Evolutionary conservation across 2,888 invertebrate species (phyloP), one percentile per base, ranked within the genome.

Genomic region (Cylindroiulus punctatus): DNA sequence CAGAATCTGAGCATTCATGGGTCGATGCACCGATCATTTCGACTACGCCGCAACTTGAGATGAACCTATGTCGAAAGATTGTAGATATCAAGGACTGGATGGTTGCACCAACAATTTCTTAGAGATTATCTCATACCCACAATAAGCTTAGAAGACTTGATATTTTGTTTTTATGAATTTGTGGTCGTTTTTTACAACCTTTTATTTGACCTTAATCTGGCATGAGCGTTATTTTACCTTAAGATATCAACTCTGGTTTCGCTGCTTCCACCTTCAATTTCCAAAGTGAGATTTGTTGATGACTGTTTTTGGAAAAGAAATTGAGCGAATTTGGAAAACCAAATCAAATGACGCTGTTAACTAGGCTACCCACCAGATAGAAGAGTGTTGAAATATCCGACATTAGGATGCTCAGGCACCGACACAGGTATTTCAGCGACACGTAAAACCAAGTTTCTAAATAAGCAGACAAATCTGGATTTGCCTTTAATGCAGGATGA

Each of bases 331-430:
- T 30, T n/a, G 0, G 14, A 47, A 44, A 44, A 3, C 44, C 12
- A 10, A 44, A 12, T 36, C 2, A 36, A 36, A 2, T 36, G 36
- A 36, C 2, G 36, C n/a, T n/a, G n/a, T n/a, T n/a, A n/a, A n/a
- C 36, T 36, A 36, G 36, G 36, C 26, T 12, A 22, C 22, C 65
- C n/a, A 85, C 85, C 85, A 81, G 32, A 85, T 85, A 81, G 40
- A 85, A 85, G 10, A 85, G 76, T 10, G 52, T 40, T 40, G 85
- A 30, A 40, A 85, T 81, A 8, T 85, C 85, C 1, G 81, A 81
- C 17, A n/a, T 32, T 19, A 85, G 26, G 32, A n/a, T 65, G 22
- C 17, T 8, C 17, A 85, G 26, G 26, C 85, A 81, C 19, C 85
- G 76, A 40, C 85, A 85, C 36, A 57, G 17, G 81, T 85, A 85